Evolutionary conservation across 2,113 vertebrate species (phyloP).

Genomic region (Dromiciops gliroides): DNA sequence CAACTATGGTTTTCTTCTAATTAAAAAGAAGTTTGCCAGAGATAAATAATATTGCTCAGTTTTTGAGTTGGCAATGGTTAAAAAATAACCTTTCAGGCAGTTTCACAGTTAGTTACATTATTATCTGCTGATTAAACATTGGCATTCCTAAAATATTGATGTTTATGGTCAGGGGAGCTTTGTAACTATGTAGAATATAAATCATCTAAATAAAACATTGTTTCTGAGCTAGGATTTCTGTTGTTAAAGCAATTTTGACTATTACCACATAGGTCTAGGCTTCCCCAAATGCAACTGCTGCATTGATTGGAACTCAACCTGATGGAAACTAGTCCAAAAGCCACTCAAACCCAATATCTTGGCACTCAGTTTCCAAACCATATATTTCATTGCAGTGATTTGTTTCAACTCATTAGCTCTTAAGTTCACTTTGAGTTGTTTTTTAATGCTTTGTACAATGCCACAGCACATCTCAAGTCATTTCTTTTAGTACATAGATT

Average conservation of each 20-base stretch:
- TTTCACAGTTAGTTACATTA: background rate
- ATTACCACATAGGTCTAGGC: background rate
- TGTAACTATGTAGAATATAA: background rate
- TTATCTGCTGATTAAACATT: background rate
- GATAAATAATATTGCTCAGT: background rate
- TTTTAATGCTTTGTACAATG: background rate
- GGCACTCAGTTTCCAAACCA: background rate
- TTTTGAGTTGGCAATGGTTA: background rate
- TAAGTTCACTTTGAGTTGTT: background rate
- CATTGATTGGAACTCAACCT: background rate
- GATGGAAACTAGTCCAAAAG: background rate
- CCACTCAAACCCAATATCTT: background rate
- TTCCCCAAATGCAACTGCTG: background rate
- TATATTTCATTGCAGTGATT: background rate
- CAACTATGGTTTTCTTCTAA: conserved; percentile 6
- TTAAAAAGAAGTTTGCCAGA: background rate
- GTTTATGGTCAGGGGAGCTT: background rate
- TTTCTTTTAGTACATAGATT: background rate
- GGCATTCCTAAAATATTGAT: background rate
- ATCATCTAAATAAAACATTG: background rate
- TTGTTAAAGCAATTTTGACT: background rate
- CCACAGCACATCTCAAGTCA: background rate
- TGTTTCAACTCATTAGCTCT: background rate
- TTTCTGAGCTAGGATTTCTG: background rate
- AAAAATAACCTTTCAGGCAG: background rate